Percentiles rank a stretch among this genome's conserved stretches.
phyloP scores from a whole-genome alignment of 2,888 invertebrate genomes.

The Nephrotoma appendiculata region DNA sequence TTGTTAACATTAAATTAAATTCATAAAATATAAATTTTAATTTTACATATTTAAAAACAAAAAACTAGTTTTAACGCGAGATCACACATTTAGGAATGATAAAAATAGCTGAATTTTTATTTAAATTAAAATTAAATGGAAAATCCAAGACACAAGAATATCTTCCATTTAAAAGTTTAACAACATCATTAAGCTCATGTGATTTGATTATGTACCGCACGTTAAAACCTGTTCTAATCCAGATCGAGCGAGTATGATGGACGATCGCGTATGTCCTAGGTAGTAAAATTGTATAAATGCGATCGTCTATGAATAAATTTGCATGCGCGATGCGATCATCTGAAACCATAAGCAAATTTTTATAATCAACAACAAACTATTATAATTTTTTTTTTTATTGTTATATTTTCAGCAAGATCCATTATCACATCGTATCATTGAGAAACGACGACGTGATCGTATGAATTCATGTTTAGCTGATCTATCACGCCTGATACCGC shows the following conservation, averaged over 20 bases:
- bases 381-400: neutral
- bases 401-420: conserved; percentile 63
- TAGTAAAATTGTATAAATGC: too few relatives aligned
- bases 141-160: neutral
- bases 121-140: neutral
- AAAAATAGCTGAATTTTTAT: neutral
- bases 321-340: neutral
- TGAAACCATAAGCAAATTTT: neutral
- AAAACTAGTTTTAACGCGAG: neutral
- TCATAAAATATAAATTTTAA: neutral
- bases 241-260: neutral
- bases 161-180: neutral
- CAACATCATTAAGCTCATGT: neutral
- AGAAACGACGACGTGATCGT: conserved; percentile 84
- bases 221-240: neutral
- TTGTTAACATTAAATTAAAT: neutral
- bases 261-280: too few relatives aligned
- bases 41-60: neutral
- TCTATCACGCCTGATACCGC: conserved; percentile 81
- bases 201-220: neutral
- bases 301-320: neutral
- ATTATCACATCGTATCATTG: conserved; percentile 94
- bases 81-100: neutral
- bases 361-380: neutral
- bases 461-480: conserved; percentile 97